Conservation (phyloP, 2,797 vertebrate species). For the Myotis findleyi region DNA sequence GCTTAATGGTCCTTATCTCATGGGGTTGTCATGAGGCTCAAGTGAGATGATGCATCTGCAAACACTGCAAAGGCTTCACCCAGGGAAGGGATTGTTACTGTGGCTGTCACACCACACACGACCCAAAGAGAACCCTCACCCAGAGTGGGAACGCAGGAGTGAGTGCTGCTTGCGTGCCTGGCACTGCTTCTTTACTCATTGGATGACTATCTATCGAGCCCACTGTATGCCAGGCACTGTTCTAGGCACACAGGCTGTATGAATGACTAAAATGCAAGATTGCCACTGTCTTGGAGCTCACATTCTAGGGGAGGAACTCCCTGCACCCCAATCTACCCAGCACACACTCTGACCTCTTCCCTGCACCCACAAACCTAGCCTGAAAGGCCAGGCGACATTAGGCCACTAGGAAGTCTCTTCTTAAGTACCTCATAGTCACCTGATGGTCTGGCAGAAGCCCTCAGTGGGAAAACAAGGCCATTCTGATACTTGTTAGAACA, state of each 20-base stretch:
- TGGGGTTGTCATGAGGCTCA: slow-evolving; percentile 29
- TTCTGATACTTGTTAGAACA: neutral
- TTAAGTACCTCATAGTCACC: neutral
- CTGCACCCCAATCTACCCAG: neutral
- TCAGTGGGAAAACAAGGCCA: slow-evolving; percentile 13
- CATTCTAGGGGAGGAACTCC: neutral
- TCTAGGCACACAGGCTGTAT: neutral
- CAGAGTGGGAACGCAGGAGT: neutral
- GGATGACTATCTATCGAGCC: neutral
- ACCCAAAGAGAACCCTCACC: neutral
- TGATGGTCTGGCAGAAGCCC: neutral
- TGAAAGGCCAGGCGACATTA: neutral
- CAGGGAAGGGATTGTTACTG: neutral
- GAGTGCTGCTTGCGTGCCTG: neutral
- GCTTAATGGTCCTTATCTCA: slow-evolving; percentile 63
- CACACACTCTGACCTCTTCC: neutral
- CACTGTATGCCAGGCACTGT: neutral
- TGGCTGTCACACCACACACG: neutral
- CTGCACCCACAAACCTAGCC: neutral
- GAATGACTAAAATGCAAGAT: neutral
- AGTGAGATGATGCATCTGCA: neutral
- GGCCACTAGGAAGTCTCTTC: neutral
- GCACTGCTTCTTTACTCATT: neutral
- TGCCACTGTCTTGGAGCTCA: neutral
- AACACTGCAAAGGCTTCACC: neutral